Evolutionary conservation across 1,140 invertebrate species (phyloP).

Genomic region (Zaprionus taronus): DNA sequence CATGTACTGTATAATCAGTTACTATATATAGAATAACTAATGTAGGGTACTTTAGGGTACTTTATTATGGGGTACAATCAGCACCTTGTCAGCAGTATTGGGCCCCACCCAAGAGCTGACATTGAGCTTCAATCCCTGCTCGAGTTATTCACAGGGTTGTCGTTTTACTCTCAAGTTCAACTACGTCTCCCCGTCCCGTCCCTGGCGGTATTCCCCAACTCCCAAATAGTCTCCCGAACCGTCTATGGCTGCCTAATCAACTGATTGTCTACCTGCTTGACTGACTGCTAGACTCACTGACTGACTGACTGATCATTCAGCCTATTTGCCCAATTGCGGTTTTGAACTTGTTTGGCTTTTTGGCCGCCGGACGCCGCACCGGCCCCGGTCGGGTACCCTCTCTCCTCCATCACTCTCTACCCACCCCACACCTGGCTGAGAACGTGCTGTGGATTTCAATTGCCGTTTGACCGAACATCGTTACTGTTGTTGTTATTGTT

Average conservation of each 20-base stretch:
- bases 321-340: slow-evolving; percentile 80
- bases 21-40: too few species aligned
- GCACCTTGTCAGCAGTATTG: too few species aligned
- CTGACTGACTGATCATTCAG: slow-evolving; percentile 30
- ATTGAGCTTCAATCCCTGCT: background rate
- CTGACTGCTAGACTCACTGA: slow-evolving; percentile 15
- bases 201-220: too few species aligned
- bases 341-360: slow-evolving; percentile 81
- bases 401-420: background rate
- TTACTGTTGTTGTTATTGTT: background rate
- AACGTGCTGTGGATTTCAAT: slow-evolving; percentile 64
- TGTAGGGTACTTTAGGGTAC: too few species aligned
- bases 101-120: too few species aligned
- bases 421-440: slow-evolving; percentile 8
- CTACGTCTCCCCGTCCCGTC: background rate
- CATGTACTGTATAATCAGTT: too few species aligned
- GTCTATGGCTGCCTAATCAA: background rate
- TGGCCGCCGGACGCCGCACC: slow-evolving; percentile 37
- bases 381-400: slow-evolving; percentile 5
- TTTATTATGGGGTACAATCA: too few species aligned
- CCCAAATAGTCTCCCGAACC: background rate
- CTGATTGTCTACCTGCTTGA: slow-evolving; percentile 8
- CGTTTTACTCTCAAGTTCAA: slow-evolving; percentile 11
- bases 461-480: slow-evolving; percentile 55
- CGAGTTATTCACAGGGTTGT: background rate